Percentiles rank a stretch among this genome's conserved stretches.
Conservation (phyloP, 1,140 invertebrate species). For the Temnothorax nylanderi region DNA sequence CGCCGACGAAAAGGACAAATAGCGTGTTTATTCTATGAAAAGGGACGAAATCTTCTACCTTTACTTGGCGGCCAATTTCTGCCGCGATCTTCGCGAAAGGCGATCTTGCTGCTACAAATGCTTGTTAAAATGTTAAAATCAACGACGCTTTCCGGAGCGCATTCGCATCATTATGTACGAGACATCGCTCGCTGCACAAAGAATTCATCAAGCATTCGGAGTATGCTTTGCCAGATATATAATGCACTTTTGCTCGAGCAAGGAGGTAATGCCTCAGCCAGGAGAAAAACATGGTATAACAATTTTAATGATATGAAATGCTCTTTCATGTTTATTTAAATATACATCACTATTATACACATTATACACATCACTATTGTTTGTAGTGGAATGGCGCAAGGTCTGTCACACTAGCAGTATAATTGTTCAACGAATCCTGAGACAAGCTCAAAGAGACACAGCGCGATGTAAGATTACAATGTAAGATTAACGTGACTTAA, state of each 20-base stretch:
- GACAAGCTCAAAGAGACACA: neutral
- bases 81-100: neutral
- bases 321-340: slow-evolving; percentile 16
- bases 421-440: neutral
- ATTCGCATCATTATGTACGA: slow-evolving; percentile 32
- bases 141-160: neutral
- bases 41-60: neutral
- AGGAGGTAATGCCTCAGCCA: neutral
- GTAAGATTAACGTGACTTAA: slow-evolving; percentile 1
- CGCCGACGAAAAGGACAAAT: slow-evolving; percentile 44
- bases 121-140: slow-evolving; percentile 33
- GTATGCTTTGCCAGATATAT: neutral
- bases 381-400: neutral
- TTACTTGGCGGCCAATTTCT: slow-evolving; percentile 3
- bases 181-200: neutral
- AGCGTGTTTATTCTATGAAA: slow-evolving; percentile 28
- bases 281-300: neutral
- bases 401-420: neutral
- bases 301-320: slow-evolving; percentile 36
- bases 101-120: slow-evolving; percentile 4
- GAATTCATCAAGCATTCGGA: slow-evolving; percentile 43
- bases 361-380: neutral
- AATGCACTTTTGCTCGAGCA: slow-evolving; percentile 1
- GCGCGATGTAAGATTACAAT: neutral
- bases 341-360: too few species aligned